Conservation (phyloP, 2,888 invertebrate genomes). For the Athrips mouffetella region DNA sequence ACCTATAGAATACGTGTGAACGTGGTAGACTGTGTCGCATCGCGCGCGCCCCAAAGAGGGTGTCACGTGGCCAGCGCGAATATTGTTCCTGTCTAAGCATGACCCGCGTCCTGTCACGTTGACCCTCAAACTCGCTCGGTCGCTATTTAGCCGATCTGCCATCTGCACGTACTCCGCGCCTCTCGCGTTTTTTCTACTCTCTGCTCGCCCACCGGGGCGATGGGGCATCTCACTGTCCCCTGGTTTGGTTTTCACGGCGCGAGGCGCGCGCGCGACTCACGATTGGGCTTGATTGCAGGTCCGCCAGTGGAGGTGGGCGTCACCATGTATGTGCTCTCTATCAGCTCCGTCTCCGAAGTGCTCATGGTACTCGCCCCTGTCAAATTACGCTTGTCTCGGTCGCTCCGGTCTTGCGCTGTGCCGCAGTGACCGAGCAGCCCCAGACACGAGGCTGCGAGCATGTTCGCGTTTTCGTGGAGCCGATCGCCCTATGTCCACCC, state of each 20-base stretch:
- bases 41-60: conserved; percentile 18
- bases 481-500: conserved; percentile 67
- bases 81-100: conserved; percentile 21
- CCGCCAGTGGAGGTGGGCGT: conserved; percentile 98
- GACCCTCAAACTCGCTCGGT: background rate
- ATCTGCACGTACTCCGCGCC: conserved; percentile 46
- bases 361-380: conserved; percentile 90
- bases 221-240: conserved; percentile 61
- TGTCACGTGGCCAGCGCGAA: conserved; percentile 18
- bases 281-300: conserved; percentile 86
- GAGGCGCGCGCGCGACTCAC: conserved; percentile 60
- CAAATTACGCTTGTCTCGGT: conserved; percentile 74
- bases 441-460: conserved; percentile 78
- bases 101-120: background rate
- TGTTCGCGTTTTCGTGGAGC: conserved; percentile 72
- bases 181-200: conserved; percentile 32
- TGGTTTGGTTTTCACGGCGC: conserved; percentile 71
- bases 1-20: conserved; percentile 13
- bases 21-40: conserved; percentile 27
- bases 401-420: conserved; percentile 45
- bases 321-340: conserved; percentile 98
- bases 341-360: conserved; percentile 98
- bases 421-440: conserved; percentile 75
- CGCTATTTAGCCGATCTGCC: conserved; percentile 12
- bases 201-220: conserved; percentile 45